A percentile compares a stretch with the other conserved stretches of the same genome.
Conservation (phyloP, 35 echinoderm and acorn worm species). For the Heliocidaris tuberculata region DNA sequence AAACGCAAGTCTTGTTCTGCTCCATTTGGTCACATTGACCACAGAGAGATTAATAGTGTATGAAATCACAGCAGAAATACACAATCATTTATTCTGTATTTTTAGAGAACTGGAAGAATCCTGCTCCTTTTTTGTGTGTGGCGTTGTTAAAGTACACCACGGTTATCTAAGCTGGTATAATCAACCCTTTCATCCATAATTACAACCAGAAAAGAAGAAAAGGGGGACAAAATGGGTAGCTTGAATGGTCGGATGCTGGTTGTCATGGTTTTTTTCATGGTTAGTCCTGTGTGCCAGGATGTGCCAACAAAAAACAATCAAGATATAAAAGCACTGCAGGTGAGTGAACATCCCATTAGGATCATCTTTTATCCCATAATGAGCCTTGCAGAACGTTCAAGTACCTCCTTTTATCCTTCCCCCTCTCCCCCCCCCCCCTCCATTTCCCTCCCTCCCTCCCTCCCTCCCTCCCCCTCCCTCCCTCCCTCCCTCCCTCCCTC, state of each 20-base stretch:
- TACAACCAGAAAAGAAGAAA: neutral
- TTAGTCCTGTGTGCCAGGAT: neutral
- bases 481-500: neutral
- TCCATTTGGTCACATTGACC: conserved; percentile 36
- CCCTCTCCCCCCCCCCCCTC: neutral
- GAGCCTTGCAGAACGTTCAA: neutral
- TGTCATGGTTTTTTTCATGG: conserved; percentile 1
- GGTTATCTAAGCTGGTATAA: conserved; percentile 4
- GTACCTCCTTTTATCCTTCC: neutral
- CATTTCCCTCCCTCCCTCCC: neutral
- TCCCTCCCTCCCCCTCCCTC: neutral
- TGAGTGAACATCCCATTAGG: neutral
- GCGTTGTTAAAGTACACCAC: neutral
- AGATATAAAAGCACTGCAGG: neutral
- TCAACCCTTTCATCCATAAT: conserved; percentile 16
- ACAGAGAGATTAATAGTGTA: conserved; percentile 36
- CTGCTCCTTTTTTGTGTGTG: neutral
- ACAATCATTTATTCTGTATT: neutral
- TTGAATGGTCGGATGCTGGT: neutral
- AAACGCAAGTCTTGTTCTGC: neutral
- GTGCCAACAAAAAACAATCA: neutral
- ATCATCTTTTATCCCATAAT: neutral
- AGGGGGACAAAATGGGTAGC: neutral
- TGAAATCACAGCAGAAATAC: conserved; percentile 27
- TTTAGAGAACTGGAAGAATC: neutral